Evolutionary conservation across 2,888 invertebrate species (phyloP), one percentile per base, ranked within the genome.

Genomic region (Amphipyra tragopoginis): DNA sequence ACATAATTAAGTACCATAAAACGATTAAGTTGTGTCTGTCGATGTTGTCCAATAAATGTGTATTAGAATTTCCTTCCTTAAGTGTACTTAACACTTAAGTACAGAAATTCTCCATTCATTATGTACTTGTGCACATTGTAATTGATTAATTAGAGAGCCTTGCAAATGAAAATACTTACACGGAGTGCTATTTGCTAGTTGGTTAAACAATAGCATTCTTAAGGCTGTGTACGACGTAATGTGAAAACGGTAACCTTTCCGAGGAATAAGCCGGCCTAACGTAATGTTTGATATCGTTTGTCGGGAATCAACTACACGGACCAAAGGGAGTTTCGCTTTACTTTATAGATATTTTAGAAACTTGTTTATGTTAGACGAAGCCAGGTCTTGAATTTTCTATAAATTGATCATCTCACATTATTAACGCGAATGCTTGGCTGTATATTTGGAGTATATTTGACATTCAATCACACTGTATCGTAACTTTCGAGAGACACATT

Each of bases 201-300:
- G 45, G 59, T 48, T 75, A 59, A 65, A 79, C 80, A 79, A 79
- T 79, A 59, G 73, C 70, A 79, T 77, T 80, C 78, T 77, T 77
- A 65, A 64, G 62, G 56, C 65, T 63, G 56, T 39, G 62, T 75
- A 61, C 65, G 55, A 77, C 68, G 70, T 80, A 79, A 79, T 79
- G 79, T 75, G 78, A 80, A 79, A 79, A 79, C 58, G 44, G 65
- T 79, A 79, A 79, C 79, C 79, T 80, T 79, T 79, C 63, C 60
- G 70, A 52, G 47, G 68, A 66, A 63, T 55, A 77, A 62, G 52
- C 43, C 60, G 58, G 61, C 50, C 65, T 59, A 68, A 65, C 67
- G 72, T 75, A 66, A 77, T 65, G 56, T 61, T 65, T 64, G 53
- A 63, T 80, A 79, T 77, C 80, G 45, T 55, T 60, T 45, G 49